A percentile compares a stretch with the other conserved stretches of the same genome.
Conservation (phyloP, 2,113 vertebrate species). For the Odontophorus gujanensis region DNA sequence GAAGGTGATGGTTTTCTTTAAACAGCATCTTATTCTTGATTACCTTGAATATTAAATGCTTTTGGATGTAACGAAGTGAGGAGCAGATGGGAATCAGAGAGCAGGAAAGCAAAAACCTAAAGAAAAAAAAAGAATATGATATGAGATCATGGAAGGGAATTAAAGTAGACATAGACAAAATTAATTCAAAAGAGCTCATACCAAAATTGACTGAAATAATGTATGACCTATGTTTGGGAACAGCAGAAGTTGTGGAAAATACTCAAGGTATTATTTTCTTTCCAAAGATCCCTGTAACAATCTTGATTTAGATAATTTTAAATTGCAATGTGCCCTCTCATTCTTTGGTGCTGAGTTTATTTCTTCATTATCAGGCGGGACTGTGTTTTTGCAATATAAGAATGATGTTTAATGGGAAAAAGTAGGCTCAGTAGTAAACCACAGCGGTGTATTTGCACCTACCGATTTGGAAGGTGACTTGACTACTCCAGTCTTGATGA, state of each 20-base stretch:
- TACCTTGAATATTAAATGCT: not conserved
- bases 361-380: not conserved
- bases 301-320: not conserved
- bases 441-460: not conserved
- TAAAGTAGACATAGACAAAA: not conserved
- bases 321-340: not conserved
- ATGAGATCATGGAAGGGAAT: not conserved
- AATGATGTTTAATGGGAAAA: not conserved
- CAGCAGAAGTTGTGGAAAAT: not conserved
- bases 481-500: not conserved
- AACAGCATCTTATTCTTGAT: not conserved
- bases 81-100: not conserved
- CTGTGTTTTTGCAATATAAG: not conserved
- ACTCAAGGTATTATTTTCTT: not conserved
- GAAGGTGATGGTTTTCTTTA: not conserved
- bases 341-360: not conserved
- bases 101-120: not conserved
- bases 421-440: not conserved
- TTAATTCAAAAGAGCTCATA: not conserved
- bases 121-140: not conserved
- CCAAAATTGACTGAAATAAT: not conserved
- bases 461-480: not conserved
- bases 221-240: not conserved
- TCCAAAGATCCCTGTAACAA: not conserved
- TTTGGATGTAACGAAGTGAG: not conserved